These are phyloP conservation scores for Corella eumyota DNA, from an alignment of 23 tunicate genomes.

Conservation along the genomic window DNA sequence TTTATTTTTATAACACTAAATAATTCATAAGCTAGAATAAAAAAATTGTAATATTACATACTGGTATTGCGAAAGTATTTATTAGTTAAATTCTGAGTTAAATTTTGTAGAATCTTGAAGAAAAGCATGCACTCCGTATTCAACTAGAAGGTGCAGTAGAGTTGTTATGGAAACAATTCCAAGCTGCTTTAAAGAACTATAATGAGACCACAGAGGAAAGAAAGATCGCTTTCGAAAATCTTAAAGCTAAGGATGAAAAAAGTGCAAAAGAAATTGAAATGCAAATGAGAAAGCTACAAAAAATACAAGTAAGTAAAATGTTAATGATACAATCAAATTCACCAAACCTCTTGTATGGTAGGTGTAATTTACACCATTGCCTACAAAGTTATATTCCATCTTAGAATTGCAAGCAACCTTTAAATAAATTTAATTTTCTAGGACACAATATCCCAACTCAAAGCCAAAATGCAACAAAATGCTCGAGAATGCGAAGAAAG, in stretches of 20 bases:
- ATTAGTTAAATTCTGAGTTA: too few species aligned
- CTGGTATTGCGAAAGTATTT: too few species aligned
- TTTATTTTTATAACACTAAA: too few species aligned
- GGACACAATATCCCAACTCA: conserved; percentile 66
- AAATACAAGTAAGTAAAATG: conserved; percentile 36
- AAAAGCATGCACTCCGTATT: conserved; percentile 97
- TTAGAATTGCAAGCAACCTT: too few species aligned
- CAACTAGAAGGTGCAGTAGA: conserved; percentile 93
- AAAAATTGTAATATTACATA: too few species aligned
- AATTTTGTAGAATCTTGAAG: conserved; percentile 74
- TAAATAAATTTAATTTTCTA: conserved; percentile 4
- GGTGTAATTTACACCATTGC: too few species aligned
- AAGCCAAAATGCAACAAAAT: conserved; percentile 86
- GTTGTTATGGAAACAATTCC: conserved; percentile 88
- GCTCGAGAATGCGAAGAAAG: conserved; percentile 85
- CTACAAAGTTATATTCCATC: too few species aligned
- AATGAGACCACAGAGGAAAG: conserved; percentile 93
- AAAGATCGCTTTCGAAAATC: conserved; percentile 88
- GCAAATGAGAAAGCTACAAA: conserved; percentile 92
- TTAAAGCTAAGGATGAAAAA: conserved; percentile 84
- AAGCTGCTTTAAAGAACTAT: conserved; percentile 82
- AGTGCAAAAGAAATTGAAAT: conserved; percentile 86
- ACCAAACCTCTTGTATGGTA: too few species aligned
- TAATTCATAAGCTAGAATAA: too few species aligned
- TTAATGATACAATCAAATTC: not conserved